These are phyloP conservation scores for Hesperia comma DNA, from an alignment of 2,888 invertebrate species.

Conservation along the genomic window DNA sequence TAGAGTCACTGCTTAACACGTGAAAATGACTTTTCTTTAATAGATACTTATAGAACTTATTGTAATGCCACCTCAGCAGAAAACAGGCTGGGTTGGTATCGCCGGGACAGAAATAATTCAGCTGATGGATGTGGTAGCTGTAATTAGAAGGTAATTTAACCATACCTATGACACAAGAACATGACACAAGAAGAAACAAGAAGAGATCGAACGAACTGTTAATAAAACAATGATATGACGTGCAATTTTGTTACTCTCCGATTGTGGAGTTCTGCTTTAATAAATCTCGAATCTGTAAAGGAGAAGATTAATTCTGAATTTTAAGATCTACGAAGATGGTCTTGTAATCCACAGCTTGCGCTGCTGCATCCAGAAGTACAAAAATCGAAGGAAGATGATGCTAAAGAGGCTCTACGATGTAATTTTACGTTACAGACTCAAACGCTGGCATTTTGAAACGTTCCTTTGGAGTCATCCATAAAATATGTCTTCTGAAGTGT, in stretches of 20 bases:
- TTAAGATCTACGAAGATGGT: background rate
- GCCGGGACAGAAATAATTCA: background rate
- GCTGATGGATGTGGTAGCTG: background rate
- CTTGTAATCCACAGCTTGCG: background rate
- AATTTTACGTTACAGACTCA: slow-evolving; percentile 42
- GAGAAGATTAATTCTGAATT: background rate
- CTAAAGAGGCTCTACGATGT: slow-evolving; percentile 66
- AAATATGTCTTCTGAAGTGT: slow-evolving; percentile 32
- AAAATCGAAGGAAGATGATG: slow-evolving; percentile 43
- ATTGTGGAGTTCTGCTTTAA: too few species aligned
- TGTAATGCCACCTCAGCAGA: slow-evolving; percentile 9
- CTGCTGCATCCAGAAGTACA: background rate
- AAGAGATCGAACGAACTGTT: too few species aligned
- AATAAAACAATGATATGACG: background rate
- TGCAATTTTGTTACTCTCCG: background rate
- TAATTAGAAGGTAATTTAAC: background rate
- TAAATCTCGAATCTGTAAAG: background rate
- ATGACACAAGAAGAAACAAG: too few species aligned
- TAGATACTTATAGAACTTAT: slow-evolving; percentile 33
- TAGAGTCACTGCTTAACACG: slow-evolving; percentile 92
- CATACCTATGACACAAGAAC: background rate
- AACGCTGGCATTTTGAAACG: slow-evolving; percentile 60
- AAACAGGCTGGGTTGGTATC: background rate
- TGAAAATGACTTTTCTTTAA: slow-evolving; percentile 74
- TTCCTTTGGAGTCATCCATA: slow-evolving; percentile 65